Percentiles rank a stretch among this genome's conserved stretches.
phyloP scores from a whole-genome alignment of 2,113 vertebrate species.

The Dinomys branickii region DNA sequence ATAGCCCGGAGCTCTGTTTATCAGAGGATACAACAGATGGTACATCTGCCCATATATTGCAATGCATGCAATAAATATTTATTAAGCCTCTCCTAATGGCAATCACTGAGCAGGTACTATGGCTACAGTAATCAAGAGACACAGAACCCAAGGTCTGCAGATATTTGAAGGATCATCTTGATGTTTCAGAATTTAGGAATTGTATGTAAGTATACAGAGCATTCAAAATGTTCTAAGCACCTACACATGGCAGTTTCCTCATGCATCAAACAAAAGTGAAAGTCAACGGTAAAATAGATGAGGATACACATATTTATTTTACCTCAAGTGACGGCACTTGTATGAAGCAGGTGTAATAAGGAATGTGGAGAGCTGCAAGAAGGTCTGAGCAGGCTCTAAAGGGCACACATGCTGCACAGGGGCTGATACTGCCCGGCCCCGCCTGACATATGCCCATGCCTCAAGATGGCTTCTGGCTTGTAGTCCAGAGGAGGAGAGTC shows the following conservation, averaged over 20 bases:
- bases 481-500: background rate
- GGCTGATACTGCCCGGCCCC: background rate
- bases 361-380: background rate
- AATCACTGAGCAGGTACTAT: background rate
- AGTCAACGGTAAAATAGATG: background rate
- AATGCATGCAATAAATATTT: background rate
- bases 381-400: background rate
- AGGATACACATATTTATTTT: background rate
- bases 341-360: background rate
- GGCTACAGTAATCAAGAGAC: background rate
- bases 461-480: background rate
- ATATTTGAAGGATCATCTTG: background rate
- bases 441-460: background rate
- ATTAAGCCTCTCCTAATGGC: background rate
- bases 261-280: background rate
- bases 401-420: fast-evolving
- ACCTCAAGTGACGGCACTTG: background rate
- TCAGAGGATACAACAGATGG: background rate
- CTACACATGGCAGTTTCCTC: background rate
- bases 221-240: slow-evolving; percentile 21
- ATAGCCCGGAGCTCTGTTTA: background rate
- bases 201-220: background rate
- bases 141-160: background rate
- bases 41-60: background rate
- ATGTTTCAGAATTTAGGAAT: slow-evolving; percentile 25